phyloP scores from a whole-genome alignment of 2,888 invertebrate genomes.

The Caenorhabditis becei region DNA sequence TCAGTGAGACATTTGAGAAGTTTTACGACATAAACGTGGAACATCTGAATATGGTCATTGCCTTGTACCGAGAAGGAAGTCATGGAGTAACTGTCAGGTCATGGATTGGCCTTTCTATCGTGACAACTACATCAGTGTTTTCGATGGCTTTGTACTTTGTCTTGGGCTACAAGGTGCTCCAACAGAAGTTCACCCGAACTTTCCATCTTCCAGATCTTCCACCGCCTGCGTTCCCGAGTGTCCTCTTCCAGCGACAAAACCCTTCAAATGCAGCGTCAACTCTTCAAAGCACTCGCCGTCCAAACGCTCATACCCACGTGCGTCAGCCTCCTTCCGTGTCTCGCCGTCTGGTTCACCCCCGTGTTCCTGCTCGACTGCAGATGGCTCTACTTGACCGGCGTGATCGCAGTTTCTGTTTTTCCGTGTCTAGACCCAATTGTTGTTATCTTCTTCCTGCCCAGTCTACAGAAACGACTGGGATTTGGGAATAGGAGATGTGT shows the following conservation, averaged over 20 bases:
- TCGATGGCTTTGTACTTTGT: neutral
- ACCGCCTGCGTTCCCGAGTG: neutral
- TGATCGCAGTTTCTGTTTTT: neutral
- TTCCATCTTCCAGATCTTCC: neutral
- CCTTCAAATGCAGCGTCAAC: constrained; percentile 10
- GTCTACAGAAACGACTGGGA: neutral
- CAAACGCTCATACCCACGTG: constrained; percentile 28
- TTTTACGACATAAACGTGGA: neutral
- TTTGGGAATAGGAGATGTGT: neutral
- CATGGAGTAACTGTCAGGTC: neutral
- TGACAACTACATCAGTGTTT: neutral
- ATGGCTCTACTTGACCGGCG: neutral
- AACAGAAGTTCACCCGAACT: too few species aligned
- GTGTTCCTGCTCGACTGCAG: constrained; percentile 1
- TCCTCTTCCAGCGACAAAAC: neutral
- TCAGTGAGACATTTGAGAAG: neutral
- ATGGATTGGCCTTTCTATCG: neutral
- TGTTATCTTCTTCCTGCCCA: neutral
- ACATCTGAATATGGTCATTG: neutral
- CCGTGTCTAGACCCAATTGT: neutral
- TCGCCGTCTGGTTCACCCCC: constrained; percentile 13
- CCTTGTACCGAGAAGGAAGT: neutral
- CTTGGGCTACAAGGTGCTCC: neutral
- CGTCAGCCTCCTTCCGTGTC: constrained; percentile 22
- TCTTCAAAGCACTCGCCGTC: constrained; percentile 21